Evolutionary conservation across 2,888 invertebrate species (phyloP), one percentile per base, ranked within the genome.

Genomic region (Trissonchulus latispiculum): DNA sequence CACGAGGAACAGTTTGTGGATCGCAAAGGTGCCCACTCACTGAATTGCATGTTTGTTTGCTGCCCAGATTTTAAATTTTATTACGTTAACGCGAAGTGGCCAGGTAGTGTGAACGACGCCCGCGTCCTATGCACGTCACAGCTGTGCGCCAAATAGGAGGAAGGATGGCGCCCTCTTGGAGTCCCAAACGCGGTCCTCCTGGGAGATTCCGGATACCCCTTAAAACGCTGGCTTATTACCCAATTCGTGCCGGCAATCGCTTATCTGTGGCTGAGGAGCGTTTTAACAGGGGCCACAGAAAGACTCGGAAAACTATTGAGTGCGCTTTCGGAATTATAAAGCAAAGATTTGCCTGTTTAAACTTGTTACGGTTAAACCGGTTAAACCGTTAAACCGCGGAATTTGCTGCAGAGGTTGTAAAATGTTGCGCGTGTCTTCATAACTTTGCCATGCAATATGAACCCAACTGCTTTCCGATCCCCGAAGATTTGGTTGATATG

Each of bases 251-350:
- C 2, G 37, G n/a, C 2, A n/a, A 8, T 23, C 8, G 23, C 3
- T 3, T 3, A 29, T 37, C n/a, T 36, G 2, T 66, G 28, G 37
- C 28, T 18, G 70, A 74, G 59, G 31, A 29, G 35, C 1, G 59
- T 29, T 74, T 70, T 59, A 74, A 74, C 36, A 18, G 48, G 23
- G 71, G 75, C 3, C 75, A 71, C 37, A 75, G 72, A 59, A 74
- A 69, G 18, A 74, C 75, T 1, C 2, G 70, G 23, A 2, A n/a
- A 35, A 59, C 59, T 2, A 29, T 75, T 31, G 75, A 74, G 59
- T 75, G 75, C 35, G 71, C 75, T 1, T 37, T 74, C 35, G 75
- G 75, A 1, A 64, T 74, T 36, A 48, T 74, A 2, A 74, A 74
- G 37, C 31, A 32, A n/a, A 29, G 75, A 36, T 74, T 75, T 72